Conservation (phyloP, 2,888 invertebrate species). For the Andricus quercusramuli region DNA sequence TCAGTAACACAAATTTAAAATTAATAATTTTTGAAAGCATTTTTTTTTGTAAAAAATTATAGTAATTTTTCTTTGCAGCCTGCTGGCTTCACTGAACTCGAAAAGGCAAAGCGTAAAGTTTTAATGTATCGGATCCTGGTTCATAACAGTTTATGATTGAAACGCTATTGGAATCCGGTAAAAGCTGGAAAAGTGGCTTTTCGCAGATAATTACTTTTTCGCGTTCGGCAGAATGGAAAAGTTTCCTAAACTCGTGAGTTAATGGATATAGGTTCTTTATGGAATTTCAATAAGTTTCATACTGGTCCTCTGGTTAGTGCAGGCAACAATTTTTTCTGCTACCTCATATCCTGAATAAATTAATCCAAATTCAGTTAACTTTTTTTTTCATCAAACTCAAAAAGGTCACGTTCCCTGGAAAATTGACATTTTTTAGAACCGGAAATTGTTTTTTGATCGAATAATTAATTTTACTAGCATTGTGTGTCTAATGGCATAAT, state of each 20-base stretch:
- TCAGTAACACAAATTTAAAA: not conserved
- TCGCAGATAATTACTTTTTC: conserved; percentile 6
- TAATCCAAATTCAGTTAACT: not conserved
- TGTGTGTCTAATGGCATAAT: too few species aligned
- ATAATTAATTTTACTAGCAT: too few species aligned
- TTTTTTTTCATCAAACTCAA: not conserved
- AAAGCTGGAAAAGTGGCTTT: not conserved
- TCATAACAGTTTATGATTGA: not conserved
- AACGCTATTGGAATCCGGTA: not conserved
- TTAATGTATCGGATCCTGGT: not conserved
- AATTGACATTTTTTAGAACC: too few species aligned
- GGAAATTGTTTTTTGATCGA: too few species aligned
- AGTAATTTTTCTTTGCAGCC: not conserved
- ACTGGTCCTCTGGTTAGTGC: not conserved
- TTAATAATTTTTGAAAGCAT: not conserved
- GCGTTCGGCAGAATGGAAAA: not conserved
- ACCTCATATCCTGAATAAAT: not conserved
- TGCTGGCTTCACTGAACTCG: not conserved
- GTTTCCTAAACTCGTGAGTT: not conserved
- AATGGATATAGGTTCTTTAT: not conserved
- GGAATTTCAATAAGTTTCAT: not conserved
- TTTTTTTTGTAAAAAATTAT: not conserved
- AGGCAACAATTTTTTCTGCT: not conserved
- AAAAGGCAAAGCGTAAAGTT: not conserved
- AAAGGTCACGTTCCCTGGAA: too few species aligned